A percentile compares a stretch with the other conserved stretches of the same genome.
Conservation (phyloP, 2,797 vertebrate species). For the Todus mexicanus region DNA sequence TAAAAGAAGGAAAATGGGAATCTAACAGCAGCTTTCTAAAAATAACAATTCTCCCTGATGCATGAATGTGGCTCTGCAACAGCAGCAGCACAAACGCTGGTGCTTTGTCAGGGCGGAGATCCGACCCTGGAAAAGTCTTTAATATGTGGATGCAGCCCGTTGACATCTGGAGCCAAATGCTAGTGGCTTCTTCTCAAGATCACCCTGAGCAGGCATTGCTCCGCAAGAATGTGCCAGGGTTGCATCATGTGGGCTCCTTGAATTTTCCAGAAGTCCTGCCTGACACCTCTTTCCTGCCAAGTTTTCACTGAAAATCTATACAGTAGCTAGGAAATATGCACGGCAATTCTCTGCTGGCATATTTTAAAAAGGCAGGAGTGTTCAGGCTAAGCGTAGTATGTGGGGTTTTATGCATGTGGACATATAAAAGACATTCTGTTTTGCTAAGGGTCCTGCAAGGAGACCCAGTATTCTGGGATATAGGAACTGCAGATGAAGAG, state of each 20-base stretch:
- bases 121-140: neutral
- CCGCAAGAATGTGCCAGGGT: conserved; percentile 25
- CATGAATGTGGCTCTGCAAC: neutral
- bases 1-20: neutral
- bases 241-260: conserved; percentile 54
- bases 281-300: neutral
- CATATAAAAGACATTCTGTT: fast-evolving
- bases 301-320: neutral
- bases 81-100: neutral
- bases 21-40: neutral
- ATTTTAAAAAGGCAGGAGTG: neutral
- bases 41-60: neutral
- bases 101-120: neutral
- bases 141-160: neutral
- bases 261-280: conserved; percentile 5
- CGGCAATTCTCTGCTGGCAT: neutral
- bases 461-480: neutral
- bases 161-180: neutral
- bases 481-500: neutral
- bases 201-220: neutral
- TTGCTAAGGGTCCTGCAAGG: neutral
- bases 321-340: neutral
- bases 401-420: neutral
- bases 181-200: neutral
- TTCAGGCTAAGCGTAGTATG: neutral